These are phyloP conservation scores for Mixornis gularis DNA, from an alignment of 2,113 vertebrate species.

Conservation along the genomic window DNA sequence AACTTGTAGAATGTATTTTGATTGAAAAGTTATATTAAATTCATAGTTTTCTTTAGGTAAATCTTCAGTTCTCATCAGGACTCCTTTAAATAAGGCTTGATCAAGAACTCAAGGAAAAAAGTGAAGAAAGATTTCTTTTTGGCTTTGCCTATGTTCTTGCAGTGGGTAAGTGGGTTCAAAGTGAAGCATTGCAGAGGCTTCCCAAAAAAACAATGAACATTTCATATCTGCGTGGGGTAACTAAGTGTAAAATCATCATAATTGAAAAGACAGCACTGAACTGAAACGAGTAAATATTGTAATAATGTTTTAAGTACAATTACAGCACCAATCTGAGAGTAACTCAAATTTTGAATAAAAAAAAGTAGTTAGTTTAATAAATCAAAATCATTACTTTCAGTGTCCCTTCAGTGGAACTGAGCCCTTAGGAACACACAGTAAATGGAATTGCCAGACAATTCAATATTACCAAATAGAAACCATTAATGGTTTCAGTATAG, in stretches of 20 bases:
- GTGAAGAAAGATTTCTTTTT: constrained; percentile 34
- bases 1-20: background rate
- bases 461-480: background rate
- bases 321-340: constrained; percentile 8
- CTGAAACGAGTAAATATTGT: background rate
- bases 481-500: background rate
- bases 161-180: background rate
- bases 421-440: background rate
- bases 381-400: constrained; percentile 9
- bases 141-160: background rate
- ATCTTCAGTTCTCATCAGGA: background rate
- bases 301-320: constrained; percentile 16
- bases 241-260: constrained; percentile 24
- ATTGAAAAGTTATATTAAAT: background rate
- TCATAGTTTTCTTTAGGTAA: background rate
- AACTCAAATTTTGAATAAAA: constrained; percentile 41
- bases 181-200: background rate
- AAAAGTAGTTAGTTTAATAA: constrained; percentile 15
- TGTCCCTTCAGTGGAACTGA: constrained; percentile 9
- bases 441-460: background rate
- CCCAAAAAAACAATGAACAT: background rate
- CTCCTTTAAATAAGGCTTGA: constrained; percentile 3
- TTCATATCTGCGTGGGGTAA: background rate
- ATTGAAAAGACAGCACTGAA: constrained; percentile 19
- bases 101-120: constrained; percentile 4